These are phyloP conservation scores for Perizoma flavofasciatum DNA, from an alignment of 2,888 invertebrate species.

Conservation along the genomic window DNA sequence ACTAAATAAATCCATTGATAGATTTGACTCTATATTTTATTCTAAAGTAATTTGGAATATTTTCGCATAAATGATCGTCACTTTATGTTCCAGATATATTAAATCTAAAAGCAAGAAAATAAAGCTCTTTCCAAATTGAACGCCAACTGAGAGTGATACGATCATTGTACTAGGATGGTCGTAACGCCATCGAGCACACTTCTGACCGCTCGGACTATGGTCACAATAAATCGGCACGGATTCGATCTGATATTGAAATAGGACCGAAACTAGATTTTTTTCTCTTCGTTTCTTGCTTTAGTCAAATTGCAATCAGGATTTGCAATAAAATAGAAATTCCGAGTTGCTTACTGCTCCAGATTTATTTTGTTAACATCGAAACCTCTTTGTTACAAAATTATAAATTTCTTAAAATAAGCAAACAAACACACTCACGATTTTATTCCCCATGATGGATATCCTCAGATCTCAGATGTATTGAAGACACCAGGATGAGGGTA, in stretches of 20 bases:
- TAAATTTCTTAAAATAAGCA: not conserved
- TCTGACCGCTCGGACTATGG: conserved; percentile 71
- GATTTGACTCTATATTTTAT: no score
- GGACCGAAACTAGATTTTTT: conserved; percentile 62
- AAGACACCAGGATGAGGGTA: no score
- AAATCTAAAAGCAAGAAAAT: no score
- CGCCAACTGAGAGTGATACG: not conserved
- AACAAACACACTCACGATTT: no score
- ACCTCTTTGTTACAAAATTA: not conserved
- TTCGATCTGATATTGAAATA: conserved; percentile 78
- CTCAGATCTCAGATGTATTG: no score
- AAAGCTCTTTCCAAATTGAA: no score
- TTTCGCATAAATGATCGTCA: no score
- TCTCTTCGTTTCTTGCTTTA: conserved; percentile 49
- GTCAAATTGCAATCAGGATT: conserved; percentile 27
- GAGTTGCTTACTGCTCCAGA: not conserved
- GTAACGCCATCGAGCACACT: conserved; percentile 62
- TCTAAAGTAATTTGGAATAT: no score
- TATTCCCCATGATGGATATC: no score
- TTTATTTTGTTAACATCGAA: not conserved
- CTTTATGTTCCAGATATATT: no score
- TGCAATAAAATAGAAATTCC: conserved; percentile 6
- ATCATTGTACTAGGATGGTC: conserved; percentile 46
- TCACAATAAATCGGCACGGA: conserved; percentile 69
- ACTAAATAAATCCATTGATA: no score